A percentile compares a stretch with the other conserved stretches of the same genome.
Conservation (phyloP, 2,113 vertebrate genomes). For the Eulemur rufifrons region DNA sequence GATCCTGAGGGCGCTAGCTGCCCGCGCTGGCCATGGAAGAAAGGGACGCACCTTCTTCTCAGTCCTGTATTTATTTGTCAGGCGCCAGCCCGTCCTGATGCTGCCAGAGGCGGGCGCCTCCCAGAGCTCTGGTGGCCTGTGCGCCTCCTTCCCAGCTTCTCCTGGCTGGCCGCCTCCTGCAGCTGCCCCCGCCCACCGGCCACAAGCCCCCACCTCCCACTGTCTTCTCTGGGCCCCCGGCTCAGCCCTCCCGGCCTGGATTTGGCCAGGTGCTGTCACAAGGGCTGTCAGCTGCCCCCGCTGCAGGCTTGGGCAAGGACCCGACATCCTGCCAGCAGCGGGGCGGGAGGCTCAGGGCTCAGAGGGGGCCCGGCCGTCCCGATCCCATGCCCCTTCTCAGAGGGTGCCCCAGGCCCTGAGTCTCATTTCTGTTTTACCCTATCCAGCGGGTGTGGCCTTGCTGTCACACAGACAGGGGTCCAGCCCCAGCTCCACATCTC, state of each 20-base stretch:
- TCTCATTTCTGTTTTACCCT: not conserved
- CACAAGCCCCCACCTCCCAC: not conserved
- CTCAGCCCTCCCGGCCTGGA: not conserved
- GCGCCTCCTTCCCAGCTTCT: not conserved
- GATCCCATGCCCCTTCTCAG: not conserved
- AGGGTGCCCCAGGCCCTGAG: not conserved
- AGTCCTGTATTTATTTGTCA: not conserved
- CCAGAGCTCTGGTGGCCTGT: not conserved
- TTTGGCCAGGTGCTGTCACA: not conserved
- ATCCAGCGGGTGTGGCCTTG: not conserved
- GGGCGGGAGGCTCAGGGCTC: not conserved
- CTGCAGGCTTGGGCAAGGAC: accelerated
- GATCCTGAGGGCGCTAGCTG: not conserved
- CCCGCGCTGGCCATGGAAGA: not conserved
- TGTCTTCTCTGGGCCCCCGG: not conserved
- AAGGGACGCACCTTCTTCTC: not conserved
- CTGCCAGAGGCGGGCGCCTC: not conserved
- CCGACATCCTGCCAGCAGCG: not conserved
- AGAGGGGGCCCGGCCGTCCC: too few species aligned
- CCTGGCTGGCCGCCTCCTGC: not conserved
- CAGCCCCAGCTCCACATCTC: not conserved
- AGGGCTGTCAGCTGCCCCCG: not conserved
- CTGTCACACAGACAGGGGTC: not conserved
- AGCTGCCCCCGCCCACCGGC: not conserved
- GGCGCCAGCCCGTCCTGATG: not conserved